These are phyloP conservation scores for Bacillus rossius DNA, from an alignment of 1,140 invertebrate species.

Conservation along the genomic window DNA sequence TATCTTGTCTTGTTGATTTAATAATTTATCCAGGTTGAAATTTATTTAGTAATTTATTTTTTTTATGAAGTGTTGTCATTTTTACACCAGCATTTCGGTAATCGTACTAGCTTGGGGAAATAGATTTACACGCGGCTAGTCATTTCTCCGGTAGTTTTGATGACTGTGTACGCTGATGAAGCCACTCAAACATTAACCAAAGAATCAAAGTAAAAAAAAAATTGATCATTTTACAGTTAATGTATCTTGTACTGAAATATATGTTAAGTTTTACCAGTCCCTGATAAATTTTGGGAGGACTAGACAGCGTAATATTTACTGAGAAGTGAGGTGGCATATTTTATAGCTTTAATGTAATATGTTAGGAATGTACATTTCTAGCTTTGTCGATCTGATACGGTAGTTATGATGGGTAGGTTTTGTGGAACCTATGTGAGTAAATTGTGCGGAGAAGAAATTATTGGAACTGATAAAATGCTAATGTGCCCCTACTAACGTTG, in stretches of 20 bases:
- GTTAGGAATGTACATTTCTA: too few species aligned
- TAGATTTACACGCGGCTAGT: not conserved
- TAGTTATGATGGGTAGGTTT: not conserved
- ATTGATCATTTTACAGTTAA: not conserved
- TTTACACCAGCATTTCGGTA: not conserved
- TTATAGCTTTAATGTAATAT: too few species aligned
- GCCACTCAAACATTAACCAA: not conserved
- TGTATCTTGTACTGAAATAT: not conserved
- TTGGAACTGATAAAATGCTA: conserved; percentile 3
- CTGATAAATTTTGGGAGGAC: not conserved
- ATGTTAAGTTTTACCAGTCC: not conserved
- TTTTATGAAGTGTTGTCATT: too few species aligned
- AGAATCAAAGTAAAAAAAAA: not conserved
- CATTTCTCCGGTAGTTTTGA: not conserved
- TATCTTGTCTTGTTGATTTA: too few species aligned
- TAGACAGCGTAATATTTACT: too few species aligned
- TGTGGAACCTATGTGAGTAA: not conserved
- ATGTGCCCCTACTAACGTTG: not conserved
- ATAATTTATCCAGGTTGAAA: too few species aligned
- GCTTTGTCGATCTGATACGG: too few species aligned
- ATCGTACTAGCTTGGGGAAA: not conserved
- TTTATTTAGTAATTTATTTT: too few species aligned
- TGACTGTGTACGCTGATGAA: not conserved
- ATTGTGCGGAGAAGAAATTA: not conserved
- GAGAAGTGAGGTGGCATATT: too few species aligned